phyloP scores from a whole-genome alignment of 1,140 invertebrate species.

The Lineus longissimus region DNA sequence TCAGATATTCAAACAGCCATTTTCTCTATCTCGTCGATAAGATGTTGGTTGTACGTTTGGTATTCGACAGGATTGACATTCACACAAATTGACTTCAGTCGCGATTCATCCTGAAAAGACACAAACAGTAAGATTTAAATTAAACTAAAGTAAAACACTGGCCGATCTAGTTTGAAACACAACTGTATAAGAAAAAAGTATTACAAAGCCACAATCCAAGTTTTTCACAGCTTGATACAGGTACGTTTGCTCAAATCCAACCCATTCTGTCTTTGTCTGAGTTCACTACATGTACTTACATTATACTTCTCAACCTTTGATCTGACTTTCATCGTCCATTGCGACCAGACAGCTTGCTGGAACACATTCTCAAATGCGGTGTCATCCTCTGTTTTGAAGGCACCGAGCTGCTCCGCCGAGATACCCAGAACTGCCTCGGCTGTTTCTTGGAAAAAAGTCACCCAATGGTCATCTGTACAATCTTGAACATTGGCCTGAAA shows the following conservation, averaged over 20 bases:
- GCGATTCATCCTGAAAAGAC: constrained; percentile 70
- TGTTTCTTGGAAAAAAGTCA: constrained; percentile 83
- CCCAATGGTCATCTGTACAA: constrained; percentile 75
- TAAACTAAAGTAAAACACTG: constrained; percentile 51
- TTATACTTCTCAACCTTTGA: constrained; percentile 87
- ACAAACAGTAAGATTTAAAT: not conserved
- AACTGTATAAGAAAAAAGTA: constrained; percentile 21
- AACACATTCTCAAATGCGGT: constrained; percentile 62
- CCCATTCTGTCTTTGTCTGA: not conserved
- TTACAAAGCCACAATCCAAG: constrained; percentile 11
- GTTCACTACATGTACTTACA: too few species aligned
- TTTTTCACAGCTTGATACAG: constrained; percentile 2
- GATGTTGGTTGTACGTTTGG: constrained; percentile 67
- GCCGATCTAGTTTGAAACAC: constrained; percentile 27
- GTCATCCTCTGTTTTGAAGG: constrained; percentile 44
- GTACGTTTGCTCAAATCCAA: not conserved
- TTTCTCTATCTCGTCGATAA: constrained; percentile 54
- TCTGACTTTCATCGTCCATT: constrained; percentile 75
- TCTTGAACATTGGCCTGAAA: constrained; percentile 75
- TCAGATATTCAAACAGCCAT: constrained; percentile 6
- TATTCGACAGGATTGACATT: constrained; percentile 69
- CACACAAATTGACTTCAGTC: constrained; percentile 71
- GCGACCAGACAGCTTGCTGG: constrained; percentile 71
- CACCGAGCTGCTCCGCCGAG: constrained; percentile 70
- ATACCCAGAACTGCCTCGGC: constrained; percentile 76